Evolutionary conservation across 1,140 invertebrate genomes (phyloP).

Genomic region (Neocloeon triangulifer): DNA sequence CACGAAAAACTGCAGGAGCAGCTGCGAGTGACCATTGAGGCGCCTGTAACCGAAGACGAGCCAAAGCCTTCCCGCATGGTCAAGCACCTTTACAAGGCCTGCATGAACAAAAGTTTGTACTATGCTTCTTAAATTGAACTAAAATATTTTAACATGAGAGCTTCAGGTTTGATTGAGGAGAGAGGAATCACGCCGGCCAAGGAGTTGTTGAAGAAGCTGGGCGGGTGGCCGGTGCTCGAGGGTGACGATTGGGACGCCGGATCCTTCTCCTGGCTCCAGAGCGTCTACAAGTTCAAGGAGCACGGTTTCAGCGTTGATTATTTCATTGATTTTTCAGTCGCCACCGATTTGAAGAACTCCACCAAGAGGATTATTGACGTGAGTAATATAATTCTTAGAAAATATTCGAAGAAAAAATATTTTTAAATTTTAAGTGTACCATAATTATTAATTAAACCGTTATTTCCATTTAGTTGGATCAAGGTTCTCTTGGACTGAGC

Average conservation of each 20-base stretch:
- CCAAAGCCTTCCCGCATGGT: conserved; percentile 15
- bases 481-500: conserved; percentile 67
- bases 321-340: conserved; percentile 77
- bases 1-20: conserved; percentile 22
- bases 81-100: conserved; percentile 19
- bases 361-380: conserved; percentile 68
- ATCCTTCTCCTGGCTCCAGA: conserved; percentile 56
- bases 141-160: not conserved
- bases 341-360: conserved; percentile 77
- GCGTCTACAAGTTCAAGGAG: conserved; percentile 53
- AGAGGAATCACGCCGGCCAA: conserved; percentile 43
- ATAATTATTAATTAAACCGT: no score
- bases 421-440: no score
- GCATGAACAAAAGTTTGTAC: conserved; percentile 21
- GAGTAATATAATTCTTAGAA: conserved; percentile 20
- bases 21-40: conserved; percentile 17
- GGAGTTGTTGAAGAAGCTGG: conserved; percentile 46
- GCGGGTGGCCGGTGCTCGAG: conserved; percentile 76
- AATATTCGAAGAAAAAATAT: no score
- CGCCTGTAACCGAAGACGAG: conserved; percentile 14
- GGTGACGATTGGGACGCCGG: conserved; percentile 48
- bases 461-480: conserved; percentile 54
- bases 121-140: not conserved
- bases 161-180: conserved; percentile 42
- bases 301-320: conserved; percentile 74